A percentile compares a stretch with the other conserved stretches of the same genome.
These are phyloP conservation scores for Vulpes lagopus DNA, from an alignment of 2,113 vertebrate genomes.

Conservation along the genomic window DNA sequence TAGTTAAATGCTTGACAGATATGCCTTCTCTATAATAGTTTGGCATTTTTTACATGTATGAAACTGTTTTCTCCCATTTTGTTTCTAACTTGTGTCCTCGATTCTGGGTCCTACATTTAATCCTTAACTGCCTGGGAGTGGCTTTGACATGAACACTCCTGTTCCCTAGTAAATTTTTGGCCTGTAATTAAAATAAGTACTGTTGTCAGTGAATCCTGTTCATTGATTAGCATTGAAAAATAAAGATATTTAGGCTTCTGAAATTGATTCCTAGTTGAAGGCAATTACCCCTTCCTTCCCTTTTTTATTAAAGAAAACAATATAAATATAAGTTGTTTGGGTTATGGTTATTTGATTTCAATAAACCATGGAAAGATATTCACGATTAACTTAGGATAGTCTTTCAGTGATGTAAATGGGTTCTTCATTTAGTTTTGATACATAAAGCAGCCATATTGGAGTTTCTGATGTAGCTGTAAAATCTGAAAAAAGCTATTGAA, in stretches of 20 bases:
- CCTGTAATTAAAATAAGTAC: constrained; percentile 19
- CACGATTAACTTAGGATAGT: constrained; percentile 39
- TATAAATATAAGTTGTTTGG: constrained; percentile 61
- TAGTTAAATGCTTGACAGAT: not conserved
- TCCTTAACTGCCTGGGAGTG: not conserved
- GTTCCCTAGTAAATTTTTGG: constrained; percentile 32
- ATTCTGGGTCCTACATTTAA: not conserved
- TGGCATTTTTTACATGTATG: not conserved
- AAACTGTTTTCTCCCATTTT: not conserved
- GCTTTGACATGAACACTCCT: not conserved
- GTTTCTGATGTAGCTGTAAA: constrained; percentile 51
- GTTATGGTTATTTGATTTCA: constrained; percentile 66
- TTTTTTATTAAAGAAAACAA: constrained; percentile 46
- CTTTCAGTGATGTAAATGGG: constrained; percentile 19
- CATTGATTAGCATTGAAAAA: constrained; percentile 30
- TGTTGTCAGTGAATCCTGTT: constrained; percentile 8
- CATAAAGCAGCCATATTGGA: not conserved
- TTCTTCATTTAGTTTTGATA: constrained; percentile 65
- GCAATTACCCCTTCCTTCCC: not conserved
- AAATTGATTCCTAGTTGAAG: constrained; percentile 37
- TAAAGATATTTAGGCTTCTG: constrained; percentile 42
- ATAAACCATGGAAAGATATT: constrained; percentile 43
- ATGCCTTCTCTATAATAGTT: not conserved
- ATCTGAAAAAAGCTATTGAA: not conserved
- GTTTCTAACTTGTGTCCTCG: not conserved